Evolutionary conservation across 1,140 invertebrate genomes (phyloP), one percentile per base, ranked within the genome.

Genomic region (Penaeus indicus): DNA sequence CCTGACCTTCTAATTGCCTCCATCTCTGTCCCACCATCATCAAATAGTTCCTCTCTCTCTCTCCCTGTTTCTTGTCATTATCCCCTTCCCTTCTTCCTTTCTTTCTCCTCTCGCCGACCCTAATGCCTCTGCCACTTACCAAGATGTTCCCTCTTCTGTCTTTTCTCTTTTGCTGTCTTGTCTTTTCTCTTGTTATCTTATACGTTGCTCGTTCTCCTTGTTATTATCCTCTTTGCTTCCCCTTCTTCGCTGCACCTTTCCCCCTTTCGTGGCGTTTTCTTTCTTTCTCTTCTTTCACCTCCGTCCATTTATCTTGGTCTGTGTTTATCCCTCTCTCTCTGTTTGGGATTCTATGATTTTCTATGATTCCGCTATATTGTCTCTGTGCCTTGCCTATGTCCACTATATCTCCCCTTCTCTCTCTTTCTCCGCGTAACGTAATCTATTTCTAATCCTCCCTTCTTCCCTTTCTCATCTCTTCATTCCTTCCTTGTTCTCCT

Each of bases 31-130:
- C 54, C 54, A 54, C 54, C 54, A 54, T 54, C 54, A 54, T 54
- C 54, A 54, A 42, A 54, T 54, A 54, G 54, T 54, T 54, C 54
- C 16, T 54, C 32, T 32, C 22, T 72, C 67, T 69, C n/a, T 69
- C n/a, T 82, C 47, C 47, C 61, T 77, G 27, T 78, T 54, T 78
- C 77, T 78, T 47, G 77, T 47, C 54, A 47, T 78, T 38, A 47
- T 78, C 42, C 38, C 77, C 18, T 11, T 47, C 42, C 18, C 77
- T 25, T 21, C 47, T 82, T 32, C 13, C 54, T 82, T 19, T 60
- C 78, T 80, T 47, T 61, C 42, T 78, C 47, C 21, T 78, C 77
- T 38, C 42, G 21, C 22, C 77, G 42, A 32, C 78, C 78, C 42
- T 54, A 80, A n/a, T 47, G n/a, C 38, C 25, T n/a, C 60, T 80